These are phyloP conservation scores for Amia ocellicauda DNA, from an alignment of 2,113 vertebrate genomes.

Conservation along the genomic window DNA sequence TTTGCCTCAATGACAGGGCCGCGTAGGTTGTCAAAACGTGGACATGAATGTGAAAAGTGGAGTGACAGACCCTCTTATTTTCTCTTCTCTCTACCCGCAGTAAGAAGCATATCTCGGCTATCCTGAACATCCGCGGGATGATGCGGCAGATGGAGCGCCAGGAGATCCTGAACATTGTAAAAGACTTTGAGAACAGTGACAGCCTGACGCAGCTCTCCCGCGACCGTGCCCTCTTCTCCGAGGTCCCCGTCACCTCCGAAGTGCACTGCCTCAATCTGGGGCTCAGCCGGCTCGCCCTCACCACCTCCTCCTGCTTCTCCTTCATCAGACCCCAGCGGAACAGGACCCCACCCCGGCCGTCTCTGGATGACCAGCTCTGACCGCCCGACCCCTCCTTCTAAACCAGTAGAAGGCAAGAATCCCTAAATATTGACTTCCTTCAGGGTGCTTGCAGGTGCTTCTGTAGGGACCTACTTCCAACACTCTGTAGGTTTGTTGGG, in stretches of 20 bases:
- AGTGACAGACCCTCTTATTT: too few species aligned
- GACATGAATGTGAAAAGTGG: too few species aligned
- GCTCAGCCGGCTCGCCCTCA: conserved; percentile 62
- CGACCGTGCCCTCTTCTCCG: conserved; percentile 70
- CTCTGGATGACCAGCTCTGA: conserved; percentile 48
- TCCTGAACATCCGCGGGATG: conserved; percentile 78
- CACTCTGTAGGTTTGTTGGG: too few species aligned
- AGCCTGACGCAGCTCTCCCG: conserved; percentile 35
- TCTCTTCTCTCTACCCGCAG: conserved; percentile 45
- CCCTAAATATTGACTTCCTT: too few species aligned
- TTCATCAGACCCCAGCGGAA: conserved; percentile 44
- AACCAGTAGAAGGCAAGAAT: too few species aligned
- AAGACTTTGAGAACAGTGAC: conserved; percentile 69
- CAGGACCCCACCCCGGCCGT: conserved; percentile 39
- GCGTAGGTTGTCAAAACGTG: too few species aligned
- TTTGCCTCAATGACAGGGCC: too few species aligned
- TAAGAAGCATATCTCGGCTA: conserved; percentile 77
- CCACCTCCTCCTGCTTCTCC: conserved; percentile 56
- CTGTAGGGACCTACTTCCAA: too few species aligned
- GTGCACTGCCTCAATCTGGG: conserved; percentile 75
- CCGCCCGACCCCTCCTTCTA: too few species aligned
- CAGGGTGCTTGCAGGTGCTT: too few species aligned
- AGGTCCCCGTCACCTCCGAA: conserved; percentile 70
- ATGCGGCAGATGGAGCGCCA: conserved; percentile 66
- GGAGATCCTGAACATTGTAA: conserved; percentile 79